Base-by-base conservation (phyloP, 2,888 invertebrate species). In the Bellardia pandia region DNA sequence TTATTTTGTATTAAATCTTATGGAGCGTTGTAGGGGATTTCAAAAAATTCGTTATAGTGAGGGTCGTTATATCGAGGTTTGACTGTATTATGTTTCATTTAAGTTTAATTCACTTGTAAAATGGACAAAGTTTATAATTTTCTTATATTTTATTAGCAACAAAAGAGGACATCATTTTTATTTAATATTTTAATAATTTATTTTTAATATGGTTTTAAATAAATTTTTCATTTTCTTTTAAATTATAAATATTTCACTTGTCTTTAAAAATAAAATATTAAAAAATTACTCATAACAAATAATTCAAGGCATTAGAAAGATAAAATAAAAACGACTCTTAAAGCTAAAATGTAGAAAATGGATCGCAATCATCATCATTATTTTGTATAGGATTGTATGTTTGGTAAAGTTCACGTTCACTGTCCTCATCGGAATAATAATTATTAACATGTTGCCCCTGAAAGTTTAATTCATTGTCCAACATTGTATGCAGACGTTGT, bases 341-440 rank as follows among this genome's bases (percentile, higher is more conserved):
- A 6, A 33, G 45, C 2, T 64, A 72, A 7, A 62, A 42, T 56
- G 7, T 14, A 30, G 82, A 83, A 86, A 86, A 89, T 23, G 89
- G 89, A 86, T 90, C 90, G 37, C 81, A 83, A 45, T 88, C 74
- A 76, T 89, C 89, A 13, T 89, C 89, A 71, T 88, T 89, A 40
- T 78, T 86, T 13, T 86, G 51, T n/a, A 90, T 89, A 0, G 85
- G 88, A 71, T 89, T 89, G 71, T 83, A 90, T 11, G 89, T 90
- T 81, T 89, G 85, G 72, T 81, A 90, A 42, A 88, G 37, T 51
- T 88, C 88, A 9, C 75, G 79, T 66, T 90, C 90, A 68, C 77
- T 80, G 7, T 85, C 86, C 23, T 88, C 88, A 40, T 80, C 76
- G 13, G 86, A 86, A 76, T 84, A 60, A 68, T 69, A 81, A 42